Conservation (phyloP, 1,140 invertebrate species). For the Whitmania pigra region DNA sequence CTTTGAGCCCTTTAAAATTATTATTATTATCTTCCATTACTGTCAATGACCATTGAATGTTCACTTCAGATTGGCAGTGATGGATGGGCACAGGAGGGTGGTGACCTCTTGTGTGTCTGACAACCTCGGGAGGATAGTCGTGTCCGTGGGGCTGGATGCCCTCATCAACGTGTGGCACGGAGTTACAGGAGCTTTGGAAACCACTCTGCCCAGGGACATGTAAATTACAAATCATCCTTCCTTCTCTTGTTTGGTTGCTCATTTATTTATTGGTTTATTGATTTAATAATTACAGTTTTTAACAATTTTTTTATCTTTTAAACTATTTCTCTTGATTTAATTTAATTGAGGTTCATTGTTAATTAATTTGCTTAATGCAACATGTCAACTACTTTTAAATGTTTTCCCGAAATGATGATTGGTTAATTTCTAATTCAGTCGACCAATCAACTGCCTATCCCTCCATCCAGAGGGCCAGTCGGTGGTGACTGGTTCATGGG, state of each 20-base stretch:
- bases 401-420: no score
- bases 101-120: conserved; percentile 36
- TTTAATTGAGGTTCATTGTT: no score
- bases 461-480: conserved; percentile 40
- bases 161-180: conserved; percentile 37
- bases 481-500: conserved; percentile 40
- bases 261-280: background rate
- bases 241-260: background rate
- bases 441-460: conserved; percentile 41
- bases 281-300: no score
- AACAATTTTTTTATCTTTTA: no score
- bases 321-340: no score
- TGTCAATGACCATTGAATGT: no score
- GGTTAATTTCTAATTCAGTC: conserved; percentile 18
- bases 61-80: conserved; percentile 31
- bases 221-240: background rate
- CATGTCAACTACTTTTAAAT: no score
- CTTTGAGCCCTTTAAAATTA: no score
- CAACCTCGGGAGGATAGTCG: conserved; percentile 31
- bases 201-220: conserved; percentile 19
- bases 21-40: no score
- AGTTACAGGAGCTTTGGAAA: conserved; percentile 29
- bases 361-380: no score
- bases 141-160: conserved; percentile 40
- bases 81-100: conserved; percentile 34